These are phyloP conservation scores for Bufo bufo DNA, from an alignment of 2,113 vertebrate genomes.

Conservation along the genomic window DNA sequence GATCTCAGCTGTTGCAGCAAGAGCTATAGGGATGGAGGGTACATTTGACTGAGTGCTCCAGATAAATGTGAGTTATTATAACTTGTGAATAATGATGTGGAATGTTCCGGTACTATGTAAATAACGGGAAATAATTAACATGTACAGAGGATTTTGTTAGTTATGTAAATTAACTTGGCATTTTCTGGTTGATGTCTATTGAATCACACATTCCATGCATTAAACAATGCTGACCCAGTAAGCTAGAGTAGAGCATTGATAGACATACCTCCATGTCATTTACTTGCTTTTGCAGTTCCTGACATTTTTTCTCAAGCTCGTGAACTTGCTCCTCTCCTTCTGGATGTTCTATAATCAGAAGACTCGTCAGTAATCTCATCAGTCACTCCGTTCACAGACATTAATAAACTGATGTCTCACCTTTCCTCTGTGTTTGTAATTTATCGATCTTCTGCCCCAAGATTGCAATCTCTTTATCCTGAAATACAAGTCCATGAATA, in stretches of 20 bases:
- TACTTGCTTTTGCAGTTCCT: slow-evolving; percentile 80
- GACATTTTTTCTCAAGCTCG: slow-evolving; percentile 72
- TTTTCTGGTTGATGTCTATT: background rate
- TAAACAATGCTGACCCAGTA: background rate
- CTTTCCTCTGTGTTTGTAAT: slow-evolving; percentile 64
- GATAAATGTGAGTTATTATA: too few relatives aligned
- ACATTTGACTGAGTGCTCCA: too few relatives aligned
- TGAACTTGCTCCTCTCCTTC: slow-evolving; percentile 61
- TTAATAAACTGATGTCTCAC: background rate
- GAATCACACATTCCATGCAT: background rate
- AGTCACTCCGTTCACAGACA: background rate
- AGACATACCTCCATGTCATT: slow-evolving; percentile 89
- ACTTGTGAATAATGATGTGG: too few relatives aligned
- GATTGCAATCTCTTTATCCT: slow-evolving; percentile 79
- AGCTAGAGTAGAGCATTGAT: background rate
- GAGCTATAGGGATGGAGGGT: too few relatives aligned
- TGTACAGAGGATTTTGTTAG: too few relatives aligned
- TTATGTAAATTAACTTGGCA: too few relatives aligned
- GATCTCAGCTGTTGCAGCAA: too few relatives aligned
- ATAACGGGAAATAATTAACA: too few relatives aligned
- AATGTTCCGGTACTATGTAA: too few relatives aligned
- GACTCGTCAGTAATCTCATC: background rate
- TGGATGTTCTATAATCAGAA: background rate
- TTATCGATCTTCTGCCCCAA: slow-evolving; percentile 75
- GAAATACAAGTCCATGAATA: slow-evolving; percentile 18